phyloP scores from a whole-genome alignment of 2,888 invertebrate species.

The Matsumyia berberina region DNA sequence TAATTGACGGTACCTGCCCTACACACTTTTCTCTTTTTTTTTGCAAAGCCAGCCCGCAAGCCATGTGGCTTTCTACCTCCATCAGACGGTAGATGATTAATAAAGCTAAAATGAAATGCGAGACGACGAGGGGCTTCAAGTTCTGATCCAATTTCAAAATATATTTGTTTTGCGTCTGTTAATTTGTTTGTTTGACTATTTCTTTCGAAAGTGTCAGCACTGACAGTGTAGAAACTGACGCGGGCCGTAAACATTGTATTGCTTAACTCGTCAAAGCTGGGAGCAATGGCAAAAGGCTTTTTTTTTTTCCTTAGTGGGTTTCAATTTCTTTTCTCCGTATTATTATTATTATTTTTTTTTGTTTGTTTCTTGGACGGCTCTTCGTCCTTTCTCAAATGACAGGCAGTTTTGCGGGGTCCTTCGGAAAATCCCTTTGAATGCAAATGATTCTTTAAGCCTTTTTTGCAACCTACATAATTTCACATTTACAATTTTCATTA shows the following conservation, averaged over 20 bases:
- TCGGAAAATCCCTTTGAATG: no score
- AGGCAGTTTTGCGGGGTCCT: not conserved
- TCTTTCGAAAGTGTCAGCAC: not conserved
- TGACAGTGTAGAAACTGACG: no score
- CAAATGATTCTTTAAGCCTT: no score
- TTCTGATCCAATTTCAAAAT: not conserved
- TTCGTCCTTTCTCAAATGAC: no score
- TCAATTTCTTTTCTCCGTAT: no score
- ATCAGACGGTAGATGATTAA: not conserved
- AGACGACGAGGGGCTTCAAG: not conserved
- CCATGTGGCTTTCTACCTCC: not conserved
- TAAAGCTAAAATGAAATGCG: not conserved
- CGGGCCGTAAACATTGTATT: no score
- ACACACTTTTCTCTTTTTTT: not conserved
- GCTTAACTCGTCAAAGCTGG: no score
- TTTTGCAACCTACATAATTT: no score
- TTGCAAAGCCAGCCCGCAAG: not conserved
- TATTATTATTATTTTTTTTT: not conserved
- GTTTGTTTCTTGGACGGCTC: no score
- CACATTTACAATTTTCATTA: no score
- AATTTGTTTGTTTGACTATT: not conserved
- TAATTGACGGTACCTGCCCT: conserved; percentile 61
- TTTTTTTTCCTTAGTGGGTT: no score
- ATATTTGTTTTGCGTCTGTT: not conserved
- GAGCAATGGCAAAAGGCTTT: no score